A percentile compares a stretch with the other conserved stretches of the same genome.
These are phyloP conservation scores for Watersipora subatra DNA, from an alignment of 1,140 invertebrate genomes.

Conservation along the genomic window DNA sequence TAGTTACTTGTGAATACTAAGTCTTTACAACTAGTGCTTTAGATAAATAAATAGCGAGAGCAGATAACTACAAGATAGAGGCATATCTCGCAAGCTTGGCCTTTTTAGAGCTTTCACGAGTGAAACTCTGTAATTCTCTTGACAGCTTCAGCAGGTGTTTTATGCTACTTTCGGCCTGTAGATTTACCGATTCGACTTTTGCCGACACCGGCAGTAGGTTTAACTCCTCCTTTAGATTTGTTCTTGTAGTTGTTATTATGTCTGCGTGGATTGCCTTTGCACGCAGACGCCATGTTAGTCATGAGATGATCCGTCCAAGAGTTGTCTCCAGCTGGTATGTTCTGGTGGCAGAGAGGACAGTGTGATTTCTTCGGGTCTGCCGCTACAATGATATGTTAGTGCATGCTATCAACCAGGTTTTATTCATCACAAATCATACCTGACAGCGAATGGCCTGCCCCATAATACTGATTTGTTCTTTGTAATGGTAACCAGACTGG, in stretches of 20 bases:
- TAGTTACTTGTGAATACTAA: too few species aligned
- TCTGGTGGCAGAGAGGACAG: slow-evolving; percentile 61
- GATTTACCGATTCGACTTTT: slow-evolving; percentile 27
- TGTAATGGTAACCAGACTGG: background rate
- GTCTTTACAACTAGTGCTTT: too few species aligned
- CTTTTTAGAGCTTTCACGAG: background rate
- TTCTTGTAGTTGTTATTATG: too few species aligned
- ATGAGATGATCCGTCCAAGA: slow-evolving; percentile 56
- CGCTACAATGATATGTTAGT: slow-evolving; percentile 23
- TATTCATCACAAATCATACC: background rate
- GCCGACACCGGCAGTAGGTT: too few species aligned
- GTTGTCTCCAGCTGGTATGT: slow-evolving; percentile 48
- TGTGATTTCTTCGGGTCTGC: slow-evolving; percentile 37
- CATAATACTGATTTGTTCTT: background rate
- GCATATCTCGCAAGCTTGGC: slow-evolving; percentile 2
- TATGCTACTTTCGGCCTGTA: slow-evolving; percentile 6
- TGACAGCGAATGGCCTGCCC: background rate
- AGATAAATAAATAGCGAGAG: too few species aligned
- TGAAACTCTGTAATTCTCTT: background rate
- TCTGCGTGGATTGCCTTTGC: slow-evolving; percentile 34
- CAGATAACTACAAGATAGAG: background rate
- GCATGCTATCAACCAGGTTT: background rate
- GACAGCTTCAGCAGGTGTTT: background rate
- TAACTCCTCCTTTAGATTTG: too few species aligned
- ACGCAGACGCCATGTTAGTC: slow-evolving; percentile 34